Evolutionary conservation across 2,113 vertebrate genomes (phyloP).

Genomic region (Poeciliopsis turrubarensis): DNA sequence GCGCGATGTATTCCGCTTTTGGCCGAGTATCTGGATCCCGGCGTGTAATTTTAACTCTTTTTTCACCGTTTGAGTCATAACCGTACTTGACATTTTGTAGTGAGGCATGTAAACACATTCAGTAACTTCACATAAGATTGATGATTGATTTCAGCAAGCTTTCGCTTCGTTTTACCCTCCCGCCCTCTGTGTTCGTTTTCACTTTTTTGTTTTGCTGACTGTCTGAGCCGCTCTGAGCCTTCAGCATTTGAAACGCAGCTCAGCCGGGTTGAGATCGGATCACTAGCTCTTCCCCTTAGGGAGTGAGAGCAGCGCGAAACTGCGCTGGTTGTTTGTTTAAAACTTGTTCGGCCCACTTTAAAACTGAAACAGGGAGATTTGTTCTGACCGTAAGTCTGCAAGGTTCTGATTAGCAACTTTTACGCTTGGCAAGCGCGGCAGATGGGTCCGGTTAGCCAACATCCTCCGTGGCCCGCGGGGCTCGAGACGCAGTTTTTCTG

Average conservation of each 20-base stretch:
- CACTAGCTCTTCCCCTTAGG: background rate
- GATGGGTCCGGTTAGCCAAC: slow-evolving; percentile 55
- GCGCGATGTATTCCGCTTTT: slow-evolving; percentile 10
- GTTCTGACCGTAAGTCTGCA: slow-evolving; percentile 13
- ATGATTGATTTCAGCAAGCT: background rate
- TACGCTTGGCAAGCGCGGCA: slow-evolving; percentile 36
- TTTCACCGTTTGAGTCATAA: slow-evolving; percentile 2
- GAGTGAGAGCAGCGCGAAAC: background rate
- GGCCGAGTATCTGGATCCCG: slow-evolving; percentile 6
- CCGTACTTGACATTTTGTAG: background rate
- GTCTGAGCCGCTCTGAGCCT: background rate
- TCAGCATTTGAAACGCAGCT: background rate
- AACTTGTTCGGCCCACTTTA: background rate
- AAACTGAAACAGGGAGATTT: slow-evolving; percentile 18
- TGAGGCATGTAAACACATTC: background rate
- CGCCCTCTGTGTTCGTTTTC: background rate
- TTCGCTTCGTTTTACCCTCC: background rate
- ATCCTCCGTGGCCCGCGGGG: slow-evolving; percentile 57
- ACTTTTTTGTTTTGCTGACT: background rate
- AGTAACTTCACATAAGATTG: background rate
- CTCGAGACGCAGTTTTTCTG: slow-evolving; percentile 54
- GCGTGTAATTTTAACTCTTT: background rate
- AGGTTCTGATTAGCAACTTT: slow-evolving; percentile 30
- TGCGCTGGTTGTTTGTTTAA: background rate
- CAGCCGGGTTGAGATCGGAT: background rate